Percentiles rank a stretch among this genome's conserved stretches.
These are phyloP conservation scores for Euleptes europaea DNA, from an alignment of 2,113 vertebrate genomes.

Conservation along the genomic window DNA sequence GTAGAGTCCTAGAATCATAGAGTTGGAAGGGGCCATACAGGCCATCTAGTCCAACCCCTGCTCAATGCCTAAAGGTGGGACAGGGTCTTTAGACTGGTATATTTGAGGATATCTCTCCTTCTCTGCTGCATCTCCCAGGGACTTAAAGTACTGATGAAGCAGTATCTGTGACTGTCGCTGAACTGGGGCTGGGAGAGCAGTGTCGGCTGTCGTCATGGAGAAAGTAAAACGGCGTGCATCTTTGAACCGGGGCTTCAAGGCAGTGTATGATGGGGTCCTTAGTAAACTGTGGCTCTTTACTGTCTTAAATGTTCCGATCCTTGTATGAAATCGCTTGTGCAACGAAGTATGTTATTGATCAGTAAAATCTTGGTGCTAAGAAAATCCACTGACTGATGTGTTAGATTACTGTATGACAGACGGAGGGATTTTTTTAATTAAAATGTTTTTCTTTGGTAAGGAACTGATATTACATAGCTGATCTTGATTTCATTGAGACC, in stretches of 20 bases:
- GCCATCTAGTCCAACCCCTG: too few species aligned
- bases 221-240: neutral
- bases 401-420: neutral
- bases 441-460: slow-evolving; percentile 33
- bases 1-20: too few species aligned
- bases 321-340: neutral
- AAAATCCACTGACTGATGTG: neutral
- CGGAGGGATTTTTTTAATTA: too few species aligned
- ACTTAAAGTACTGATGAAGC: neutral
- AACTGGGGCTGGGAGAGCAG: neutral
- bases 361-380: slow-evolving; percentile 33
- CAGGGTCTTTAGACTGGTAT: neutral
- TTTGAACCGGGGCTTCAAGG: slow-evolving; percentile 33
- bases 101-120: neutral
- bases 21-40: too few species aligned
- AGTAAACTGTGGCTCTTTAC: neutral
- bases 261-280: neutral
- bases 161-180: neutral
- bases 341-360: neutral
- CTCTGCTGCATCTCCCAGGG: neutral
- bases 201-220: rapidly evolving
- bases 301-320: neutral
- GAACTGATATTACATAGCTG: slow-evolving; percentile 45
- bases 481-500: neutral
- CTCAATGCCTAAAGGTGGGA: too few species aligned